Evolutionary conservation across 2,113 vertebrate species (phyloP), one percentile per base, ranked within the genome.

Genomic region (Myiozetetes cayanensis): DNA sequence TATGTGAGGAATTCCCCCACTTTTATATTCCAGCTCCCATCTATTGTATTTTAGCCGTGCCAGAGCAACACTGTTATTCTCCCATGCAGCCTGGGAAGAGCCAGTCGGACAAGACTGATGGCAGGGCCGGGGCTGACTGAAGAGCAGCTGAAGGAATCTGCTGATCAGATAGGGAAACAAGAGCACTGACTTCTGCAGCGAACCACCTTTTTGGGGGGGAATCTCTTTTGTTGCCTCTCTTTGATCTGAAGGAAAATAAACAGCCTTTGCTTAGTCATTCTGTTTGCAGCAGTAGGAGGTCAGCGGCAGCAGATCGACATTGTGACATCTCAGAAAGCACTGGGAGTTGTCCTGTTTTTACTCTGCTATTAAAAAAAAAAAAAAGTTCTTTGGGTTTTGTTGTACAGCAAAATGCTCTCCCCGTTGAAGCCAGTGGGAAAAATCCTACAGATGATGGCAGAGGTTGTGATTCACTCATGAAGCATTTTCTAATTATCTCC

Each of bases 51-150:
- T 79, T 68, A 85, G 90, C 93, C n/a, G 17, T 94, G 97, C 90
- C 91, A 89, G 85, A 95, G 93, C 74, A 87, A 77, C 92, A 62
- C 88, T 96, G 95, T 97, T 97, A 98, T 97, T 98, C 98, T 98
- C 98, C 98, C 98, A 98, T 98, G 98, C 98, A 97, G 97, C 97
- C 96, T 79, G 95, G 96, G 94, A 94, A 93, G 97, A 98, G 98
- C 97, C 97, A 97, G 96, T 98, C 98, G 82, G 85, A 98, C 98
- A 98, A 98, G 98, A 98, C 97, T 97, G 98, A 98, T 98, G 98
- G 97, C 93, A 95, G 97, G 78, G 85, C 94, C 89, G 76, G 77
- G 85, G 80, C 91, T 89, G 92, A 89, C 83, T 27, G 75, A 93
- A 93, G 88, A 89, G 90, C 71, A 41, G 94, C 96, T 91, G 93